Evolutionary conservation across 2,797 vertebrate species (phyloP).

Genomic region (Sebastiscus albofasciatus): DNA sequence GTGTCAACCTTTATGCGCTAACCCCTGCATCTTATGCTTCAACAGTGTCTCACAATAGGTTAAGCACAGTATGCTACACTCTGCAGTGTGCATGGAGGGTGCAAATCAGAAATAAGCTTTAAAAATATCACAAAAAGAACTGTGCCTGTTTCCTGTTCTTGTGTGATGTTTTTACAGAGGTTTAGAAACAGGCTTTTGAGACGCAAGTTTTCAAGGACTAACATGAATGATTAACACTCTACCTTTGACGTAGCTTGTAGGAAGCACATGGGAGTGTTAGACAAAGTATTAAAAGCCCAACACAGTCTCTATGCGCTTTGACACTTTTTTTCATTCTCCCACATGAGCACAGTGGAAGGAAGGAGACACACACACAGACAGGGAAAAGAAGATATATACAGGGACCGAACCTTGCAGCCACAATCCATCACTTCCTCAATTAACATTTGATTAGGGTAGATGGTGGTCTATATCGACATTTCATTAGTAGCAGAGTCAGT

Average conservation of each 20-base stretch:
- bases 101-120: neutral
- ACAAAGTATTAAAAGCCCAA: neutral
- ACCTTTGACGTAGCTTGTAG: neutral
- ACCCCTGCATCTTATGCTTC: neutral
- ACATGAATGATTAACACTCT: slow-evolving; percentile 12
- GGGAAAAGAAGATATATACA: neutral
- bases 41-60: neutral
- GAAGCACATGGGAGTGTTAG: neutral
- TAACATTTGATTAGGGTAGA: slow-evolving; percentile 72
- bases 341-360: neutral
- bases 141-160: neutral
- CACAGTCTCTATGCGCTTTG: neutral
- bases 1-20: slow-evolving; percentile 10
- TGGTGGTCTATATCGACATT: slow-evolving; percentile 70
- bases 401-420: slow-evolving; percentile 13
- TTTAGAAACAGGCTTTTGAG: neutral
- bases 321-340: neutral
- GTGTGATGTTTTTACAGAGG: neutral
- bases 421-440: slow-evolving; percentile 70
- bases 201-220: slow-evolving; percentile 11
- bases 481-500: slow-evolving; percentile 69
- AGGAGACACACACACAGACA: slow-evolving; percentile 1
- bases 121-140: neutral
- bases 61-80: neutral
- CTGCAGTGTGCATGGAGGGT: neutral